Conservation (phyloP, 2,888 invertebrate species). For the Mechanitis mazaeus region DNA sequence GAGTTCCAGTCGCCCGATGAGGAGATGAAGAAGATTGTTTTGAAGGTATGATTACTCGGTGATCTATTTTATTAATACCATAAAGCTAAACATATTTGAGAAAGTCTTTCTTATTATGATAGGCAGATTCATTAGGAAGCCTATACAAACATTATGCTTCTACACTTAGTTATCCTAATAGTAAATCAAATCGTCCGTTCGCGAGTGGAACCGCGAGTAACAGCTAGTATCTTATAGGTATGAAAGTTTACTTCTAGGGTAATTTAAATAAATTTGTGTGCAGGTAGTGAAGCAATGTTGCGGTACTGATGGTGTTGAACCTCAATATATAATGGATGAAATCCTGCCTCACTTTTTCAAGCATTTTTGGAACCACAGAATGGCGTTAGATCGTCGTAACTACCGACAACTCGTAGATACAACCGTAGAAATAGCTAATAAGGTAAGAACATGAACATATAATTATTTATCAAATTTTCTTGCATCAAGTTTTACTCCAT, state of each 20-base stretch:
- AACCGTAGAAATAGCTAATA: constrained; percentile 99
- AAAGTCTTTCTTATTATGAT: too few species aligned
- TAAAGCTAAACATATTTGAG: too few species aligned
- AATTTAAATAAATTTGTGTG: constrained; percentile 7
- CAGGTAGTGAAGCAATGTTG: constrained; percentile 99
- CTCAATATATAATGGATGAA: constrained; percentile 99
- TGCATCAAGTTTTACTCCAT: too few species aligned
- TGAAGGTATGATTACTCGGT: constrained; percentile 81
- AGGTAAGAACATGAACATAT: constrained; percentile 60
- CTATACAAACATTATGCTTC: too few species aligned
- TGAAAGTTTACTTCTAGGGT: neutral
- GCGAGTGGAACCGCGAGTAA: too few species aligned
- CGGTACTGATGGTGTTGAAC: constrained; percentile 99
- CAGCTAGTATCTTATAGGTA: too few species aligned
- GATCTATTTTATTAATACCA: neutral
- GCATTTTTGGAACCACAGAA: constrained; percentile 99
- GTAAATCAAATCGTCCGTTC: too few species aligned
- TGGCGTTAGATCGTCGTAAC: constrained; percentile 98
- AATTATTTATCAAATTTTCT: neutral
- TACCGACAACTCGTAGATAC: constrained; percentile 99
- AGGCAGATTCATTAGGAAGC: too few species aligned
- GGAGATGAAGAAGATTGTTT: constrained; percentile 99
- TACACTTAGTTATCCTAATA: too few species aligned
- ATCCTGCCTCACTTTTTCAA: constrained; percentile 99
- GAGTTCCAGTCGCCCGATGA: constrained; percentile 99